These are phyloP conservation scores for Cavia aperea DNA, from an alignment of 2,113 vertebrate species.

Conservation along the genomic window DNA sequence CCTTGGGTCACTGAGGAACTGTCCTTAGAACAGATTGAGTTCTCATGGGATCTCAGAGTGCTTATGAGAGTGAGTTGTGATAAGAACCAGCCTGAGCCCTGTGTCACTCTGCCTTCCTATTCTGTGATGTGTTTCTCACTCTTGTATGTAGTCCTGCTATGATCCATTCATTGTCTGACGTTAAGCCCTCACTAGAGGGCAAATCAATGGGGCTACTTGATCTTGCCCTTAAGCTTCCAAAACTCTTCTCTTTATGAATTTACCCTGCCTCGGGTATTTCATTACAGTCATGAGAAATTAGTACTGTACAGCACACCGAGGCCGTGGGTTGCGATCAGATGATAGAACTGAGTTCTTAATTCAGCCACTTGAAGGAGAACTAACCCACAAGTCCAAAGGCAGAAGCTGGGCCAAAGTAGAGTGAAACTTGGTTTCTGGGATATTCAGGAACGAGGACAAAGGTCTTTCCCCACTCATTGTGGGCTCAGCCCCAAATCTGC, in stretches of 20 bases:
- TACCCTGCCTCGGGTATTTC: not conserved
- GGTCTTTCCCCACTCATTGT: not conserved
- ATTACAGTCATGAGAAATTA: not conserved
- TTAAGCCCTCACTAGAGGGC: not conserved
- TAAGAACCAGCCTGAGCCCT: not conserved
- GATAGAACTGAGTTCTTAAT: not conserved
- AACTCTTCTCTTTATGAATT: not conserved
- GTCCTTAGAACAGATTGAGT: not conserved
- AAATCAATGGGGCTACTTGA: not conserved
- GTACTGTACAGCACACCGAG: not conserved
- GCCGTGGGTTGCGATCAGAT: not conserved
- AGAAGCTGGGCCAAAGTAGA: not conserved
- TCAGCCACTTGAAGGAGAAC: not conserved
- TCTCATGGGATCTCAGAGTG: not conserved
- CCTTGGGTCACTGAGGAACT: not conserved
- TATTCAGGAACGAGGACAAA: not conserved
- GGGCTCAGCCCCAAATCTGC: not conserved
- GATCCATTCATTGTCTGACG: not conserved
- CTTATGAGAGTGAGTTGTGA: not conserved
- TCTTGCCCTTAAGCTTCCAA: not conserved
- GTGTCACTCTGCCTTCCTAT: not conserved
- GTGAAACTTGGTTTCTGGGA: not conserved
- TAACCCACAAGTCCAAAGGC: not conserved
- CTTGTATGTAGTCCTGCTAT: not conserved
- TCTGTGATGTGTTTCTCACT: not conserved